A percentile compares a stretch with the other conserved stretches of the same genome.
Evolutionary conservation across 2,797 vertebrate genomes (phyloP).

Genomic region (Anas acuta): DNA sequence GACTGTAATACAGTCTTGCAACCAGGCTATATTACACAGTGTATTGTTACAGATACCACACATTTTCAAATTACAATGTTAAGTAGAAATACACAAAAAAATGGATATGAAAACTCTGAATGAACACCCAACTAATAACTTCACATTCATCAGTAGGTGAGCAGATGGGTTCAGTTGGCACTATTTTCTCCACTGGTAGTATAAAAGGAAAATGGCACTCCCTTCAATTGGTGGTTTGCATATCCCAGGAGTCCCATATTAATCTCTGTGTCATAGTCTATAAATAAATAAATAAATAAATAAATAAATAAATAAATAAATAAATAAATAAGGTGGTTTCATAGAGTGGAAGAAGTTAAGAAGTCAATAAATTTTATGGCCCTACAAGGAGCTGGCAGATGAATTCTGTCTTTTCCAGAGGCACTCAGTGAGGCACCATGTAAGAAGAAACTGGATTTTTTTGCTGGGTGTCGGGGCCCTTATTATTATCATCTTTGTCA

Average conservation of each 20-base stretch:
- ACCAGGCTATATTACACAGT: background rate
- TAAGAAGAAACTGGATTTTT: background rate
- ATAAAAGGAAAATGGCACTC: conserved; percentile 3
- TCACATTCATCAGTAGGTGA: background rate
- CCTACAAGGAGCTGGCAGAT: background rate
- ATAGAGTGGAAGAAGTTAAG: background rate
- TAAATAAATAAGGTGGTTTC: background rate
- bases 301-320: background rate
- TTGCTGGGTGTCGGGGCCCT: background rate
- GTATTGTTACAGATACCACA: background rate
- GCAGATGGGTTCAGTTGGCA: background rate
- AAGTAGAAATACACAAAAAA: background rate
- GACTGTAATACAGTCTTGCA: background rate
- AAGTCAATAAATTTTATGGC: conserved; percentile 21
- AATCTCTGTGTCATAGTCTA: background rate
- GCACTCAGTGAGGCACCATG: background rate
- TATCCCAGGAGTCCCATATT: background rate
- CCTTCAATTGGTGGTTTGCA: background rate
- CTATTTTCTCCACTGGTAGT: background rate
- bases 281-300: background rate
- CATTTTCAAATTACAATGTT: background rate
- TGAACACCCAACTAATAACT: background rate
- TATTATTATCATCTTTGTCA: background rate
- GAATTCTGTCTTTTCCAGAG: background rate
- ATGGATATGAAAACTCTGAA: background rate